These are phyloP conservation scores for Coreius guichenoti DNA, from an alignment of 2,797 vertebrate genomes.

Conservation along the genomic window DNA sequence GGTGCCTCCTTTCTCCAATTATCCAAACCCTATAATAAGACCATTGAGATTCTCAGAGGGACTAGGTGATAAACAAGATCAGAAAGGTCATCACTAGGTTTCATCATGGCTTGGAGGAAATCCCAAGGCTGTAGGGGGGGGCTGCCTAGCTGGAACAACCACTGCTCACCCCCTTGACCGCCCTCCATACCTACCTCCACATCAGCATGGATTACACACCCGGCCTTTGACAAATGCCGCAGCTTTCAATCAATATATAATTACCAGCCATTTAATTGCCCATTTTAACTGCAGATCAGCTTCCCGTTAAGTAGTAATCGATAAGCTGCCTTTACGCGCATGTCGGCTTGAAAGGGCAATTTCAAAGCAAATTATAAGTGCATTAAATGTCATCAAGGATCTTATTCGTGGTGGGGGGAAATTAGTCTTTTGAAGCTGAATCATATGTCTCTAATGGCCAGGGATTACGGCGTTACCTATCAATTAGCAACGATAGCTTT, in stretches of 20 bases:
- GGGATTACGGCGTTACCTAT: slow-evolving; percentile 34
- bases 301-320: slow-evolving; percentile 61
- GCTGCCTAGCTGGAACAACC: slow-evolving; percentile 38
- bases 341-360: slow-evolving; percentile 58
- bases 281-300: slow-evolving; percentile 62
- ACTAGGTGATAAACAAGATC: slow-evolving; percentile 31
- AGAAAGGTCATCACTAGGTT: slow-evolving; percentile 18
- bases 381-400: slow-evolving; percentile 63
- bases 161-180: slow-evolving; percentile 33
- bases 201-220: slow-evolving; percentile 60
- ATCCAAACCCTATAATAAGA: slow-evolving; percentile 25
- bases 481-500: slow-evolving; percentile 33
- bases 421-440: slow-evolving; percentile 54
- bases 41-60: not conserved
- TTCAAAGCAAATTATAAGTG: slow-evolving; percentile 65
- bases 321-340: slow-evolving; percentile 59
- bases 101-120: slow-evolving; percentile 16
- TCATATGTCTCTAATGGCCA: slow-evolving; percentile 49
- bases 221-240: slow-evolving; percentile 67
- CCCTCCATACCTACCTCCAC: slow-evolving; percentile 3
- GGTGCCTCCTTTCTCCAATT: slow-evolving; percentile 38
- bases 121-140: not conserved
- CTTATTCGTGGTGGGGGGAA: slow-evolving; percentile 54
- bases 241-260: slow-evolving; percentile 73
- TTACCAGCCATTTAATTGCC: slow-evolving; percentile 74